Evolutionary conservation across 1,140 invertebrate species (phyloP), one percentile per base, ranked within the genome.

Genomic region (Bicyclus anynana): DNA sequence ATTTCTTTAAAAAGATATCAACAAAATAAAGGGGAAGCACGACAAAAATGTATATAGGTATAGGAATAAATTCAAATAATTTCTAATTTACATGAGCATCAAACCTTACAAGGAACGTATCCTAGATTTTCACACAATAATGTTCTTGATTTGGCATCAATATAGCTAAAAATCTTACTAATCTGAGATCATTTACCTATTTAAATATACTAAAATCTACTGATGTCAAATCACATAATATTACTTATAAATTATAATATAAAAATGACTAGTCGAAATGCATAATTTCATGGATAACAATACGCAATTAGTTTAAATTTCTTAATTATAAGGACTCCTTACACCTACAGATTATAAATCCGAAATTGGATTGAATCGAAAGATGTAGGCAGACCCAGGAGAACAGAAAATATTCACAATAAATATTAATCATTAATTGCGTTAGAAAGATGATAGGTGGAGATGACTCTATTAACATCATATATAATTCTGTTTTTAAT

Each of bases 61-160:
- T n/a, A n/a, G n/a, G n/a, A 50, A 16, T 14, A 27, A 47, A 23
- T 20, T 26, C 21, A 6, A 20, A 20, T 18, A 13, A 37, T 37
- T 52, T 10, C 7, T 35, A 54, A 33, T 54, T 35, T 44, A 54
- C 29, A 54, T 35, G 40, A 54, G 27, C 53, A 54, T 27, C 21
- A 42, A 42, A 29, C 21, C 18, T 42, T 44, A 44, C 16, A 4
- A 20, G 40, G 13, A 38, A 40, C 2, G 10, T 12, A 12, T 3
- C 29, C 29, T 33, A 33, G 12, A 33, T 20, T 20, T 44, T 7
- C 40, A 44, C 40, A 44, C 16, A 1, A 14, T 47, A 57, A 58
- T 49, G 29, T 60, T 54, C 23, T 65, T 63, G 55, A 72, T 72
- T 74, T 69, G 67, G 62, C 64, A 70, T 57, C 53, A 56, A 59